Base-by-base conservation (phyloP, 2,113 vertebrate species). In the Mobula hypostoma region DNA sequence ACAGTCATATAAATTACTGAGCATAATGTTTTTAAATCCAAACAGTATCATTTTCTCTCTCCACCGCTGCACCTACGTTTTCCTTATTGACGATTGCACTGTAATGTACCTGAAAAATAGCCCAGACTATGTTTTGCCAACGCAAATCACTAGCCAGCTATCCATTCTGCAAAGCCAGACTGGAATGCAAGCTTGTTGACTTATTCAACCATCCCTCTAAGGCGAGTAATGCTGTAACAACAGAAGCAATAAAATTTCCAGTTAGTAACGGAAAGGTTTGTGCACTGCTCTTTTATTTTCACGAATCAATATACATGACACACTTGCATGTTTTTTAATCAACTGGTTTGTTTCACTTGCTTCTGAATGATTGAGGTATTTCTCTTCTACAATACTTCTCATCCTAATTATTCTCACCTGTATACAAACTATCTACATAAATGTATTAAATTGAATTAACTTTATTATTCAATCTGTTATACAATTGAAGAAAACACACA, bases 351-450 rank as follows among this genome's bases (percentile, higher is more conserved):
- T 74, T 74, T 12, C 11, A 74, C 3, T 56, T 9, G 6, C 12
- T 76, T 76, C 70, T 93, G 68, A 76, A 76, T 15, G 48, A 76
- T 70, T 9, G 56, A 74, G 21, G 24, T 32, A 32, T 15, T 14
- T 32, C 15, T 32, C 85, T 93, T 56, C 40, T 27, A 0, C 24
- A 74, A 9, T 93, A 32, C 27, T 9, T 76, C 68, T 14, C 36
- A 74, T 93, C 68, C 91, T 74, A 93, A 93, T 93, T 36, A 76
- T 74, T 27, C 72, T 76, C 40, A 93, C 36, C 91, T 93, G 40
- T 72, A n/a, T 27, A 48, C 90, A 93, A 93, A 93, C 74, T 48
- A 93, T 11, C 36, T 48, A 74, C 66, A 48, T 93, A 93, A 93
- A 93, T 74, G 68, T 70, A 93, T 93, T 93, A 93, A 56, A 93